Base-by-base conservation (phyloP, 1,140 invertebrate genomes). In the Acromyrmex echinatior region DNA sequence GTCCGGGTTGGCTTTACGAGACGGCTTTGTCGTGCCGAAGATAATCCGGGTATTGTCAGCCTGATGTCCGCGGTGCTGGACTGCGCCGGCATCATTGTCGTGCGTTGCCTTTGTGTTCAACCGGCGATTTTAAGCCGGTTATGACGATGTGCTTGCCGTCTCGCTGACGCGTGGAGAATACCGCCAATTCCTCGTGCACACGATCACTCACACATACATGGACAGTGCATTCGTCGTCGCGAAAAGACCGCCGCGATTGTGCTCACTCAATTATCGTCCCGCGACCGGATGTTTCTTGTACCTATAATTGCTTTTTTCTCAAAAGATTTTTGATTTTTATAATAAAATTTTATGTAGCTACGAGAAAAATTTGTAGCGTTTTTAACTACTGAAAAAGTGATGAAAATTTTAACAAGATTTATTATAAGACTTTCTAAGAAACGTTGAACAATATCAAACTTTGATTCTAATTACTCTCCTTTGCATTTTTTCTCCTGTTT, bases 31-130 rank as follows among this genome's bases (percentile, higher is more conserved):
- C 87, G 70, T 68, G 66, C 45, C 60, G 73, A 85, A 87, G 89
- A 92, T 92, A 92, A 92, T 91, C 91, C 80, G 63, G 71, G 73
- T 65, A 89, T 91, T 90, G 91, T 91, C 86, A 79, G 51, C 39
- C 53, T 39, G 91, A 89, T 87, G 87, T 87, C 74, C 82, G 60
- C 70, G 66, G 88, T 82, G 77, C 78, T 53, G 86, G 58, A 53
- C 58, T 68, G 63, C 87, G 70, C 71, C 74, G 71, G 63, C 84
- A 85, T 90, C 87, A 90, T 89, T 91, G 88, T 91, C 88, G 62
- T 87, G 68, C 70, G 39, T 18, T 63, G 63, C 70, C 77, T 91
- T 87, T 90, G 86, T 91, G 87, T 39, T 51, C 53, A 53, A 45
- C 56, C 71, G 73, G 74, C 74, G 86, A 90, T 90, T 90, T 90